Evolutionary conservation across 2,797 vertebrate genomes (phyloP).

Genomic region (Esox lucius): DNA sequence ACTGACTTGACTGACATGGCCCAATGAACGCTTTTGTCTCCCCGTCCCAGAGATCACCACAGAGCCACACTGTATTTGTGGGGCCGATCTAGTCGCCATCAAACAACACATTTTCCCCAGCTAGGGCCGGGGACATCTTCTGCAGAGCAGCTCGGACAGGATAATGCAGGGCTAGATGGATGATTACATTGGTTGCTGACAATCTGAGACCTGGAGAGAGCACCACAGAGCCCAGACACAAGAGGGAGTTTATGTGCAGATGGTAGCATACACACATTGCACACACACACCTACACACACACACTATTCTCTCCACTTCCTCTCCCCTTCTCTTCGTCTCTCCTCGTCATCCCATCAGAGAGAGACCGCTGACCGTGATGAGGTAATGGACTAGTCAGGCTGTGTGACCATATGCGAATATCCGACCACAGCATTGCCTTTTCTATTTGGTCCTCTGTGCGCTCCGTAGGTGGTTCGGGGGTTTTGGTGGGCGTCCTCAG

Average conservation of each 20-base stretch:
- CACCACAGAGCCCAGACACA: neutral
- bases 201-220: neutral
- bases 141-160: conserved; percentile 17
- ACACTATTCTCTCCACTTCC: neutral
- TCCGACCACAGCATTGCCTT: conserved; percentile 52
- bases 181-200: conserved; percentile 20
- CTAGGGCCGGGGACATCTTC: conserved; percentile 13
- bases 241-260: too few species aligned
- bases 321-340: neutral
- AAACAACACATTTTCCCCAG: neutral
- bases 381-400: conserved; percentile 33
- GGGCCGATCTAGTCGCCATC: too few species aligned
- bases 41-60: too few species aligned
- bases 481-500: neutral
- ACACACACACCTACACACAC: neutral
- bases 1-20: too few species aligned
- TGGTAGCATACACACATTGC: neutral
- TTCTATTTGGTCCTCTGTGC: conserved; percentile 54
- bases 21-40: too few species aligned
- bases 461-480: conserved; percentile 50
- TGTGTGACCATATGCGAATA: conserved; percentile 70
- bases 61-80: too few species aligned
- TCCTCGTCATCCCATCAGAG: neutral
- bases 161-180: conserved; percentile 15
- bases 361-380: conserved; percentile 18